Evolutionary conservation across 2,797 vertebrate species (phyloP).

Genomic region (Bucorvus abyssinicus): DNA sequence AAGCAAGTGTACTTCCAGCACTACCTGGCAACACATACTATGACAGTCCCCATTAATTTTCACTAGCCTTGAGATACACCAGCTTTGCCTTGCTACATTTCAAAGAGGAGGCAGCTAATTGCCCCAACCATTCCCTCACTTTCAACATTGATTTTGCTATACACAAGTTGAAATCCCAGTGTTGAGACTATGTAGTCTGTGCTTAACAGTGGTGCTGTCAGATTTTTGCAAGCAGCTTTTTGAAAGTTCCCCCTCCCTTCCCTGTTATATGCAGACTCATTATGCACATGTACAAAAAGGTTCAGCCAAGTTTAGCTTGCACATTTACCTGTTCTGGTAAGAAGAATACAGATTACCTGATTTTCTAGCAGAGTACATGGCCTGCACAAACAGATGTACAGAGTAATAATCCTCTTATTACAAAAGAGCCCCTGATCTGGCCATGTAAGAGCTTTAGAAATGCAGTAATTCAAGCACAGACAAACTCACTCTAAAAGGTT

Average conservation of each 20-base stretch:
- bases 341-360: constrained; percentile 14
- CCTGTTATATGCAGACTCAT: fast-evolving
- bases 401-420: background rate
- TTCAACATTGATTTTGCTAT: background rate
- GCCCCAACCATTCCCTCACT: fast-evolving
- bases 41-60: background rate
- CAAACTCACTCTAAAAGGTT: background rate
- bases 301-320: background rate
- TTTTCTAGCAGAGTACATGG: background rate
- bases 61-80: background rate
- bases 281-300: background rate
- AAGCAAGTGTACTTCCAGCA: background rate
- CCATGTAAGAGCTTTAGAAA: background rate
- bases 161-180: background rate
- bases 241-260: background rate
- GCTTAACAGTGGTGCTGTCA: fast-evolving
- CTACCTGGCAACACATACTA: background rate
- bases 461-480: background rate
- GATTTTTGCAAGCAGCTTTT: background rate
- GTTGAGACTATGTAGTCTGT: background rate
- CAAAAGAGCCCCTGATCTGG: background rate
- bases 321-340: background rate
- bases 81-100: background rate
- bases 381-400: background rate
- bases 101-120: background rate